Evolutionary conservation across 2,797 vertebrate species (phyloP).

Genomic region (Bradypodion ventrale): DNA sequence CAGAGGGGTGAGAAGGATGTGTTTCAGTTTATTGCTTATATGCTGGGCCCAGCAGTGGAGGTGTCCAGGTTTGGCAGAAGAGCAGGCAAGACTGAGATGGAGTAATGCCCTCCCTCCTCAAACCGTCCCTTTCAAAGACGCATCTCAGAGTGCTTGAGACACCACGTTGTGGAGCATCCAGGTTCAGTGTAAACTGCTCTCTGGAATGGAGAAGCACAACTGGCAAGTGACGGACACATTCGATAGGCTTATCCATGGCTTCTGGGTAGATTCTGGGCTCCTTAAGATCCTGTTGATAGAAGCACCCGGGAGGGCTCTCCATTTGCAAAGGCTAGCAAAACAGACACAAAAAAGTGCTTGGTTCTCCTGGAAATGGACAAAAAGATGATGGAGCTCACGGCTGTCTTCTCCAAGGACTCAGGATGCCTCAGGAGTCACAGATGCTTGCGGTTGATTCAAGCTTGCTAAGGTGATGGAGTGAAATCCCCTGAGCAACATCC

Average conservation of each 20-base stretch:
- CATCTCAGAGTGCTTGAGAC: not conserved
- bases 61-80: too few species aligned
- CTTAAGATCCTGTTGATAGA: not conserved
- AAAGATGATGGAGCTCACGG: not conserved
- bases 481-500: constrained; percentile 69
- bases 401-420: constrained; percentile 23
- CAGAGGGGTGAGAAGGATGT: not conserved
- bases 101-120: not conserved
- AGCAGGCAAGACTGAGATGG: too few species aligned
- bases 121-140: not conserved
- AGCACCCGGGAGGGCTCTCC: not conserved
- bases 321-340: constrained; percentile 23
- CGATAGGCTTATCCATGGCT: not conserved
- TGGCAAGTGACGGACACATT: not conserved
- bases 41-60: not conserved
- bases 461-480: constrained; percentile 40
- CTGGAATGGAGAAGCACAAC: not conserved
- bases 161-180: not conserved
- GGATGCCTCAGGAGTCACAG: constrained; percentile 19
- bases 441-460: constrained; percentile 33
- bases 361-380: constrained; percentile 42
- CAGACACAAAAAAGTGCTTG: constrained; percentile 13
- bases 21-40: not conserved
- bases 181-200: not conserved
- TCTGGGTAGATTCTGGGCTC: not conserved